These are phyloP conservation scores for Drosophila prostipennis DNA, from an alignment of 2,888 invertebrate species.

Conservation along the genomic window DNA sequence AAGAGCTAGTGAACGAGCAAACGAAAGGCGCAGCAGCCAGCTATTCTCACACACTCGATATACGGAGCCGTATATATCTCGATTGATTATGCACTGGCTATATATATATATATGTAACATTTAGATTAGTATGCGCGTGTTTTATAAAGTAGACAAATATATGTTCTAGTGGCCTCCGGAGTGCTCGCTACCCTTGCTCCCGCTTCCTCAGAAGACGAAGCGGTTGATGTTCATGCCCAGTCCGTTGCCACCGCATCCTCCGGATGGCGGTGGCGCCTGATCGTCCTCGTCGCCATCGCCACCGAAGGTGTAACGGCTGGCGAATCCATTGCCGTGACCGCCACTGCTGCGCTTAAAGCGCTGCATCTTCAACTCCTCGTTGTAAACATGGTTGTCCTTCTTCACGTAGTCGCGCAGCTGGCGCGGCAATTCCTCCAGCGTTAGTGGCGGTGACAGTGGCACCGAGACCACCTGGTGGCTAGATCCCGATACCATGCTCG, in stretches of 20 bases:
- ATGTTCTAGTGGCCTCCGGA: constrained; percentile 20
- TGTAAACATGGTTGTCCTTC: constrained; percentile 81
- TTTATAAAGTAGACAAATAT: constrained; percentile 41
- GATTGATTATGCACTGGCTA: constrained; percentile 21
- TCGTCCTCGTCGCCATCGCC: constrained; percentile 81
- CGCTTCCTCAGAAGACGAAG: constrained; percentile 79
- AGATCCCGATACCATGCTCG: constrained; percentile 13
- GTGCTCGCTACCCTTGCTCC: constrained; percentile 14
- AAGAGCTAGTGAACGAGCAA: constrained; percentile 27
- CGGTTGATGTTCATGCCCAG: constrained; percentile 82
- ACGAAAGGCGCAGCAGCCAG: constrained; percentile 16
- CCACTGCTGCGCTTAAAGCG: constrained; percentile 67
- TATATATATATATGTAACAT: constrained; percentile 33
- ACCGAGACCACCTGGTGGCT: constrained; percentile 76
- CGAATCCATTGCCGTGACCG: constrained; percentile 31
- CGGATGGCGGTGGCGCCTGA: constrained; percentile 81
- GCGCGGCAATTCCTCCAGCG: constrained; percentile 81
- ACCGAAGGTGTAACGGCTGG: constrained; percentile 59
- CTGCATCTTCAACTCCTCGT: constrained; percentile 78
- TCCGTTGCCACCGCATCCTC: constrained; percentile 82
- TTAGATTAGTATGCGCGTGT: constrained; percentile 47
- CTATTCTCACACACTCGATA: constrained; percentile 21
- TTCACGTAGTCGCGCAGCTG: constrained; percentile 81
- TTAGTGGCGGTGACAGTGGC: constrained; percentile 73
- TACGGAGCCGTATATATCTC: constrained; percentile 23